Base-by-base conservation (phyloP, 2,888 invertebrate species). In the Onchidella celtica region DNA sequence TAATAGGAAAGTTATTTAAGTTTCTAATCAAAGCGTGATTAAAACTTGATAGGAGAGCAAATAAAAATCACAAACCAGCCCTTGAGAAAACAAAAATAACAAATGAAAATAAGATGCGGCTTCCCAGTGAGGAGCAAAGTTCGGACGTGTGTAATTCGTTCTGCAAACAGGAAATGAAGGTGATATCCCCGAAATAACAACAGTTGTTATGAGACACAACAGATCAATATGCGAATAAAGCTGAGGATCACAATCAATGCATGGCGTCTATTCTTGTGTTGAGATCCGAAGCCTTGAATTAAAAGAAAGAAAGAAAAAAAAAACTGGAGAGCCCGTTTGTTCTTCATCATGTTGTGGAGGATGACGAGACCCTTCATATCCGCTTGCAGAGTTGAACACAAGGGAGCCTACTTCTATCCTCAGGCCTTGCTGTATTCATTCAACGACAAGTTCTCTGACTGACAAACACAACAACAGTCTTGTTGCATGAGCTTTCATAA, bases 101-200 rank as follows among this genome's bases (percentile, higher is more conserved):
- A 59, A 17, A 59, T 59, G 3, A 14, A 24, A 59, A 59, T 17
- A 59, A 17, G n/a, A 59, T 4, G 24, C 24, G n/a, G 59, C 4
- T 59, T n/a, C n/a, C 9, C 59, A 6, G 17, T 14, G 59, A 11
- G 24, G 4, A 17, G 24, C 14, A 17, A 59, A 59, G 17, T n/a
- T n/a, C 9, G 9, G 59, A n/a, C 21, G 4, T n/a, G 3, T 6
- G 17, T 59, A 59, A 59, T n/a, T 4, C 59, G 21, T n/a, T 14
- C 9, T n/a, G 59, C 9, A 59, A 6, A 59, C 24, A 47, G 59
- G 59, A 59, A 59, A 59, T 59, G 24, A 59, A 59, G 59, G 59
- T n/a, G 59, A 59, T 59, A n/a, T 59, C 59, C 59, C n/a, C n/a
- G n/a, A 59, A 59, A 59, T 59, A 59, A 59, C 59, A 59, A n/a